These are phyloP conservation scores for Megalops cyprinoides DNA, from an alignment of 2,797 vertebrate genomes.

Conservation along the genomic window DNA sequence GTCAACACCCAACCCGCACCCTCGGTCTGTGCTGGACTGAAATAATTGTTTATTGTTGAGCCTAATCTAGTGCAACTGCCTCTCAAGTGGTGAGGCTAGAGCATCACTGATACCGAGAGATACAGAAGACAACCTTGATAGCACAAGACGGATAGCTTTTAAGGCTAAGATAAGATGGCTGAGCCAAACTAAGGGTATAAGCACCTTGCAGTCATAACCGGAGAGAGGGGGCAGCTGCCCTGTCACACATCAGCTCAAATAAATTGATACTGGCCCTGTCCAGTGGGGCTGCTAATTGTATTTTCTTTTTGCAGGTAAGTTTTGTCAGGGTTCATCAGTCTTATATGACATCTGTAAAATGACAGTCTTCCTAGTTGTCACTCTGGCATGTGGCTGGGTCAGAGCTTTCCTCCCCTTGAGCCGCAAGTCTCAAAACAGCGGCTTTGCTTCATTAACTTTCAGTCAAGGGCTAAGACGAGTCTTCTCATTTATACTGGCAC, in stretches of 20 bases:
- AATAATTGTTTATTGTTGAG: slow-evolving; percentile 69
- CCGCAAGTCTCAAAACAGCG: slow-evolving; percentile 67
- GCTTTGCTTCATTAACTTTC: slow-evolving; percentile 71
- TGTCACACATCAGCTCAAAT: slow-evolving; percentile 73
- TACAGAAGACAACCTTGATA: slow-evolving; percentile 55
- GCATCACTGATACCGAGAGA: slow-evolving; percentile 51
- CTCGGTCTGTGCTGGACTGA: slow-evolving; percentile 46
- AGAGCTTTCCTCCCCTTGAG: slow-evolving; percentile 53
- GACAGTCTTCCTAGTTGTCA: slow-evolving; percentile 73
- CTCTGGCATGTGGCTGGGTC: slow-evolving; percentile 65
- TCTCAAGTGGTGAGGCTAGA: slow-evolving; percentile 46
- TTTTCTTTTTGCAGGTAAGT: slow-evolving; percentile 74
- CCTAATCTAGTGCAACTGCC: slow-evolving; percentile 56
- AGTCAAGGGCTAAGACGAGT: slow-evolving; percentile 47
- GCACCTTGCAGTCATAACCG: slow-evolving; percentile 31
- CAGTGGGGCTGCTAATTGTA: slow-evolving; percentile 79
- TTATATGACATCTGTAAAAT: slow-evolving; percentile 71
- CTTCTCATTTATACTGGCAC: slow-evolving; percentile 55
- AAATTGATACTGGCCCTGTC: slow-evolving; percentile 73
- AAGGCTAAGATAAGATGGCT: slow-evolving; percentile 59
- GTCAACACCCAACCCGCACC: slow-evolving; percentile 43
- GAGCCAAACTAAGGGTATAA: slow-evolving; percentile 55
- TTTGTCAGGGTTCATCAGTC: slow-evolving; percentile 78
- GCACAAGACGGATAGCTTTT: slow-evolving; percentile 51
- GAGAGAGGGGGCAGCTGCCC: slow-evolving; percentile 51